phyloP scores from a whole-genome alignment of 2,113 vertebrate genomes.

The Tichodroma muraria region DNA sequence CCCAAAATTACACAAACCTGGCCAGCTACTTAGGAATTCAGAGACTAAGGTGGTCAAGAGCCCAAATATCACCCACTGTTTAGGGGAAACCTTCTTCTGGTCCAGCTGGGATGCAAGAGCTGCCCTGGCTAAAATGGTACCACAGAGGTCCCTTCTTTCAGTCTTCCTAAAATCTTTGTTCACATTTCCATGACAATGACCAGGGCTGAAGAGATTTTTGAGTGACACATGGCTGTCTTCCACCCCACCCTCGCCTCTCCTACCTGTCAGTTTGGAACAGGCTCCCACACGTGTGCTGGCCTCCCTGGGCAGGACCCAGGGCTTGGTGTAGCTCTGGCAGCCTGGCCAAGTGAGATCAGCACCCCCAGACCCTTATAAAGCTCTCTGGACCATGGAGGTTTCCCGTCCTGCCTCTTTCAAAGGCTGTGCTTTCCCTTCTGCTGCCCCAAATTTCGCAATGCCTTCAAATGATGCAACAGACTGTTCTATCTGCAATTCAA shows the following conservation, averaged over 20 bases:
- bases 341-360: neutral
- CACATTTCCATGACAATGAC: neutral
- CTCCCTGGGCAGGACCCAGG: neutral
- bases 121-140: neutral
- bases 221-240: neutral
- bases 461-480: neutral
- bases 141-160: neutral
- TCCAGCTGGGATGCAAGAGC: neutral
- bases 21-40: neutral
- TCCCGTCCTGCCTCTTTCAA: neutral
- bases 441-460: neutral
- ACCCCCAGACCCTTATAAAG: neutral
- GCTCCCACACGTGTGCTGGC: rapidly evolving
- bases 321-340: neutral
- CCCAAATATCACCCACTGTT: neutral
- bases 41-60: neutral
- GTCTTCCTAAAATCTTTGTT: neutral
- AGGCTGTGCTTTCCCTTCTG: neutral
- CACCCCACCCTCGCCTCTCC: neutral
- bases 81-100: neutral
- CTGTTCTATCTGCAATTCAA: neutral
- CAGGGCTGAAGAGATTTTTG: neutral
- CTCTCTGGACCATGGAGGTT: neutral
- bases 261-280: neutral
- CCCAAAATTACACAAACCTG: neutral